Percentiles rank a stretch among this genome's conserved stretches.
Evolutionary conservation across 2,113 vertebrate genomes (phyloP).

Genomic region (Salvelinus sp.): DNA sequence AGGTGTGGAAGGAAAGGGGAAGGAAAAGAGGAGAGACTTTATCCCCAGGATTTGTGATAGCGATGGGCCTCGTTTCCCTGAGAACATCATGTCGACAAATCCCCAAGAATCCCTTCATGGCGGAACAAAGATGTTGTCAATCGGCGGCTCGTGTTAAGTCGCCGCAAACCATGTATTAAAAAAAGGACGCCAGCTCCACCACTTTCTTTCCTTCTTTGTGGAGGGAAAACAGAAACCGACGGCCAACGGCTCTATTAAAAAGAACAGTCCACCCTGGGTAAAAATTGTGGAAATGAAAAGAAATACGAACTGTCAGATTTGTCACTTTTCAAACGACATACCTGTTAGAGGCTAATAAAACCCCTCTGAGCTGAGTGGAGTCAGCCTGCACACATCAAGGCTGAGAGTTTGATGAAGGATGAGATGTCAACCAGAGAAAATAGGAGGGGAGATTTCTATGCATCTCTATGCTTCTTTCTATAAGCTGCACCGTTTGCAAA

Average conservation of each 20-base stretch:
- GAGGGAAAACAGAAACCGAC: neutral
- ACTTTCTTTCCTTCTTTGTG: constrained; percentile 50
- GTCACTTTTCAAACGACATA: constrained; percentile 75
- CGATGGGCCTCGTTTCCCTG: constrained; percentile 42
- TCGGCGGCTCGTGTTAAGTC: constrained; percentile 52
- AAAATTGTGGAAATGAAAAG: constrained; percentile 51
- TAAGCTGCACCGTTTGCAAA: constrained; percentile 54
- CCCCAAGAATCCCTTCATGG: constrained; percentile 46
- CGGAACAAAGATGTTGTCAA: constrained; percentile 57
- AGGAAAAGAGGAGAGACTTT: constrained; percentile 24
- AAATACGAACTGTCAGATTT: constrained; percentile 72
- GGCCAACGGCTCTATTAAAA: too few relatives aligned
- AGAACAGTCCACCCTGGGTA: too few relatives aligned
- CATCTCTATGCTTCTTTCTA: constrained; percentile 29
- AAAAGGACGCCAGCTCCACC: constrained; percentile 39
- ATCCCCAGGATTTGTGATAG: constrained; percentile 51
- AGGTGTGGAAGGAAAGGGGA: constrained; percentile 4
- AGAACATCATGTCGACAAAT: constrained; percentile 54
- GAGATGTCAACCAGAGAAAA: constrained; percentile 55
- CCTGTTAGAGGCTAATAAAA: constrained; percentile 75
- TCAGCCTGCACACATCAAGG: constrained; percentile 60
- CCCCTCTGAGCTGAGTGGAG: constrained; percentile 58
- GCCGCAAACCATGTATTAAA: constrained; percentile 18
- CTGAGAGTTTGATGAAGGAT: constrained; percentile 54
- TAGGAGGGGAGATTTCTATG: constrained; percentile 53